Evolutionary conservation across 2,113 vertebrate genomes (phyloP).

Genomic region (Bubo blakistoni): DNA sequence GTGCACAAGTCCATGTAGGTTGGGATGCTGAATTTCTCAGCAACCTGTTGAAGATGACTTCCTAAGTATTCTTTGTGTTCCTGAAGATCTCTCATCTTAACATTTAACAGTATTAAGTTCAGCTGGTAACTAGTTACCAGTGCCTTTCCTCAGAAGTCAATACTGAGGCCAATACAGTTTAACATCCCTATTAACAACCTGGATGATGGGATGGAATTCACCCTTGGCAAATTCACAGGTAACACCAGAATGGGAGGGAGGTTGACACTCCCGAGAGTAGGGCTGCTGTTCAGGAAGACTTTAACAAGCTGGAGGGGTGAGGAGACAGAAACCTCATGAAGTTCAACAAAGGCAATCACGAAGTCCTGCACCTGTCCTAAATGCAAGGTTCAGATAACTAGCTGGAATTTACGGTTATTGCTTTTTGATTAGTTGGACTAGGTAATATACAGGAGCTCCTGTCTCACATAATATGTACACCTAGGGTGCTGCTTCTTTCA

Average conservation of each 20-base stretch:
- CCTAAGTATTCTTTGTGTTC: neutral
- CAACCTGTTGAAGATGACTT: neutral
- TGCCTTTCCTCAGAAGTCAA: neutral
- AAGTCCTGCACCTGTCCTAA: neutral
- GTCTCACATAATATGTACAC: neutral
- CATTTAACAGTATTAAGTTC: neutral
- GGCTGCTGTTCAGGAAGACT: neutral
- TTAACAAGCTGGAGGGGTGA: neutral
- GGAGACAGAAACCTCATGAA: neutral
- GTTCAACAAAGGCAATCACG: neutral
- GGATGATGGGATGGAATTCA: neutral
- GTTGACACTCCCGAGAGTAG: accelerated
- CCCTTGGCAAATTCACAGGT: neutral
- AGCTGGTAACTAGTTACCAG: neutral
- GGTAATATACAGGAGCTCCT: neutral
- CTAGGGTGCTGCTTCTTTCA: neutral
- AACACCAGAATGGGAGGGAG: neutral
- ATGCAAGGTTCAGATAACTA: neutral
- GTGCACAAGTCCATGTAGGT: neutral
- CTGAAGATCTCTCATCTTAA: neutral
- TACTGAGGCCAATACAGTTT: neutral
- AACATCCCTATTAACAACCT: neutral
- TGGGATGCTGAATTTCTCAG: neutral
- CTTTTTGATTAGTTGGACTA: neutral
- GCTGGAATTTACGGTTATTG: neutral